Base-by-base conservation (phyloP, 2,797 vertebrate species). In the Iguana delicatissima region DNA sequence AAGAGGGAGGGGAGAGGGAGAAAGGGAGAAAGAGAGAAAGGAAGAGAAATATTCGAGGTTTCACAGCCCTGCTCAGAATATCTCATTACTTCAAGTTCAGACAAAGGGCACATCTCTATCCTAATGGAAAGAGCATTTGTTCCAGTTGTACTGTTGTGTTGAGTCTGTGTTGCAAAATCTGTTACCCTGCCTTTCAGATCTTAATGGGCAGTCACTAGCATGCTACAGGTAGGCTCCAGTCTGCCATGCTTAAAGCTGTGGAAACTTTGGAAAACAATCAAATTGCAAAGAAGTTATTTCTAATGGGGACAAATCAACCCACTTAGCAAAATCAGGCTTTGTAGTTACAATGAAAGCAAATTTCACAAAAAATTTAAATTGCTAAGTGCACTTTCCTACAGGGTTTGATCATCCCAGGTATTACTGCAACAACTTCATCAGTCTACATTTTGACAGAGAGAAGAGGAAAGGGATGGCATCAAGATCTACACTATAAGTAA, bases 161-260 rank as follows among this genome's bases (percentile, higher is more conserved):
- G 2, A 3, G n/a, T 24, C 50, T 87, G 91, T 46, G 94, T 94
- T 90, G 91, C 76, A 87, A 14, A 57, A 94, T 90, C 94, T 94
- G 59, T 77, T 89, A 81, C 29, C 84, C 92, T 95, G 92, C 91
- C 94, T 93, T 87, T 46, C 8, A 0, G 32, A 93, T 72, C 77
- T 22, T 90, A 91, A 59, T 69, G 96, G 90, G 86, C 81, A 89
- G 90, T 94, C 93, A 89, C 94, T 91, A 89, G 90, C 92, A 96
- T 52, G 97, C 97, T 92, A 98, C 97, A 98, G 97, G 97, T 98
- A 97, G 97, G 95, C 7, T 95, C 94, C 92, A 95, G 95, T 91
- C 93, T 84, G 92, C 90, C 92, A 94, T 89, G 74, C 93, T 94
- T 59, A 55, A 52, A 62, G 69, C 59, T 6, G 38, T 26, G 5